Base-by-base conservation (phyloP, 1,140 invertebrate genomes). In the Eumaeus atala region DNA sequence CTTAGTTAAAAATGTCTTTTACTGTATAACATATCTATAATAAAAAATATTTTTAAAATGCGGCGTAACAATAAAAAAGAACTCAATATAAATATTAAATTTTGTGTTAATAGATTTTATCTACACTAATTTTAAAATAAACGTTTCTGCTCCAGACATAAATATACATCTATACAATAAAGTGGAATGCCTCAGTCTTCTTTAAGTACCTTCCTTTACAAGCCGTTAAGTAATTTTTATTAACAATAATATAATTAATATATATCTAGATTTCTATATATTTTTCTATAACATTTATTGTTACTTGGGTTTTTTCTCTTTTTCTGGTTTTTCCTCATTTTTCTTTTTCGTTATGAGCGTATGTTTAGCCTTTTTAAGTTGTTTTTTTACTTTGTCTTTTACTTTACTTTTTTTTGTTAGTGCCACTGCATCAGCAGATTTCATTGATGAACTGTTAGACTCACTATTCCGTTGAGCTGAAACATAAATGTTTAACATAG, bases 351-450 rank as follows among this genome's bases (percentile, higher is more conserved):
- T 56, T 33, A 82, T 82, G 28, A 84, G 62, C 1, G 78, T 73
- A 42, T 87, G 75, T 62, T 87, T 84, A 0, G 80, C 84, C 61
- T 81, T 87, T 61, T 87, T 87, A 0, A 87, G 61, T 65, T 87
- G 81, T 58, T 84, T 87, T 59, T 87, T 87, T 8, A 87, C 74
- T 73, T 84, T 84, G 48, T 87, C 84, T 47, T 87, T 87, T 10
- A 87, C 81, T 70, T 87, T 87, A 40, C 52, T 84, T 56, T 87
- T 87, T 57, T 87, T 87, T 1, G 69, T 72, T 6, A 74, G 73
- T n/a, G 70, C 56, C 3, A 69, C 54, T 8, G 74, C 66, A 51
- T 87, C 81, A 0, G 69, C 61, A 1, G 84, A 87, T 62, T 81
- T 82, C 59, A 84, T 79, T 8, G 84, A 82, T 5, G 81, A 79